Conservation (phyloP, 2,113 vertebrate species). For the Epinephelus lanceolatus region DNA sequence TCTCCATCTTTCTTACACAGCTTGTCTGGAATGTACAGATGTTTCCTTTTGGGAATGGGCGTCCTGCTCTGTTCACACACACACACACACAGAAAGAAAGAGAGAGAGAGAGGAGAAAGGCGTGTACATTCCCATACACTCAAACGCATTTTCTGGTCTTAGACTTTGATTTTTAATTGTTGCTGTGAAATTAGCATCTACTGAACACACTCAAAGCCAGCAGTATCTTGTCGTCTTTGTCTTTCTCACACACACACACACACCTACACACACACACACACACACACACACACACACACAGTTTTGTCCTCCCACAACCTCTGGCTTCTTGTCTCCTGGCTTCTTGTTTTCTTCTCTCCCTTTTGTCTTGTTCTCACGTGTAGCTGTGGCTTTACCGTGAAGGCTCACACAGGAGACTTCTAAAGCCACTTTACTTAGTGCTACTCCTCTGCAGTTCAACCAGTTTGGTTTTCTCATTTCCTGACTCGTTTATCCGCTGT, state of each 20-base stretch:
- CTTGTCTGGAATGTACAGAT: conserved; percentile 98
- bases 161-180: conserved; percentile 14
- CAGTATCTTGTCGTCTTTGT: conserved; percentile 3
- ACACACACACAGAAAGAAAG: conserved; percentile 25
- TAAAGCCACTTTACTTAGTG: conserved; percentile 13
- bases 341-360: conserved; percentile 2
- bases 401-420: conserved; percentile 9
- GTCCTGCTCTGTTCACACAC: conserved; percentile 81
- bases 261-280: not conserved
- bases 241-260: not conserved
- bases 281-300: not conserved
- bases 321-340: conserved; percentile 32
- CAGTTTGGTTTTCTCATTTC: conserved; percentile 35
- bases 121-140: conserved; percentile 40
- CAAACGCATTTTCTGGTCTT: conserved; percentile 23
- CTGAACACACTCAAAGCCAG: conserved; percentile 24
- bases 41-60: conserved; percentile 91
- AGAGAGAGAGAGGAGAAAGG: conserved; percentile 30
- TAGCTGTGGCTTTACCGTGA: conserved; percentile 31
- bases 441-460: not conserved
- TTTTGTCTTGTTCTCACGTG: conserved; percentile 46
- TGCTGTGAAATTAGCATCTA: conserved; percentile 11
- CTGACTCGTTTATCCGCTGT: not conserved
- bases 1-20: conserved; percentile 89
- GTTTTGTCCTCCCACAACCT: conserved; percentile 33